Evolutionary conservation across 2,888 invertebrate genomes (phyloP).

Genomic region (Chloroclystis v-ata): DNA sequence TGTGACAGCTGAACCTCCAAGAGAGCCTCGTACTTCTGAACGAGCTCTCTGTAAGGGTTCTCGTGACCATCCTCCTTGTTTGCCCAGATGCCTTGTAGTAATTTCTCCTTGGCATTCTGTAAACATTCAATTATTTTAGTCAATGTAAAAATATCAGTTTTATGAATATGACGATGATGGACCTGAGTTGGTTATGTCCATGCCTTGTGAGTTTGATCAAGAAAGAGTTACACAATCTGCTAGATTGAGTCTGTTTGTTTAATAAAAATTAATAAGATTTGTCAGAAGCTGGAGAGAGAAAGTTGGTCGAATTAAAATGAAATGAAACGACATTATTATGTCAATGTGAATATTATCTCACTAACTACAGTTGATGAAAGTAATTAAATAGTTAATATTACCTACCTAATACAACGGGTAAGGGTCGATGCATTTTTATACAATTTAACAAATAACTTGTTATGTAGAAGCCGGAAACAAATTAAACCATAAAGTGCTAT

Average conservation of each 20-base stretch:
- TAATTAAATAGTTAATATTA: constrained; percentile 63
- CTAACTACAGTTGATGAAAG: neutral
- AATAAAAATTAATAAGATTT: constrained; percentile 2
- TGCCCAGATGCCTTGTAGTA: constrained; percentile 74
- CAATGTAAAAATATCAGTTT: neutral
- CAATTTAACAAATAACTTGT: too few relatives aligned
- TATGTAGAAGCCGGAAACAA: too few relatives aligned
- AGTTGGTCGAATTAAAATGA: constrained; percentile 12
- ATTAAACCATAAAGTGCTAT: too few relatives aligned
- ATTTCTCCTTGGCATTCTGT: constrained; percentile 73
- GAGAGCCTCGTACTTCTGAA: constrained; percentile 91
- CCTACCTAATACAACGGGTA: constrained; percentile 25
- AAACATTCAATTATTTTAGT: constrained; percentile 26
- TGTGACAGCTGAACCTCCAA: constrained; percentile 85
- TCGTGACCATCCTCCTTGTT: constrained; percentile 74
- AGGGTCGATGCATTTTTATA: too few relatives aligned
- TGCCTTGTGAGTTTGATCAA: constrained; percentile 13
- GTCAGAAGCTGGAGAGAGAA: constrained; percentile 9
- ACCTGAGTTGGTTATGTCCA: constrained; percentile 20
- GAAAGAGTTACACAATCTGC: neutral
- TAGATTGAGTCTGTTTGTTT: constrained; percentile 8
- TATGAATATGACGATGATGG: constrained; percentile 9
- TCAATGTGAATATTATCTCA: constrained; percentile 4
- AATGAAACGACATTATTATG: constrained; percentile 5
- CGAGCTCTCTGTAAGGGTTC: constrained; percentile 87